These are phyloP conservation scores for Eurystomus glaucurus DNA, from an alignment of 2,797 vertebrate genomes.

Conservation along the genomic window DNA sequence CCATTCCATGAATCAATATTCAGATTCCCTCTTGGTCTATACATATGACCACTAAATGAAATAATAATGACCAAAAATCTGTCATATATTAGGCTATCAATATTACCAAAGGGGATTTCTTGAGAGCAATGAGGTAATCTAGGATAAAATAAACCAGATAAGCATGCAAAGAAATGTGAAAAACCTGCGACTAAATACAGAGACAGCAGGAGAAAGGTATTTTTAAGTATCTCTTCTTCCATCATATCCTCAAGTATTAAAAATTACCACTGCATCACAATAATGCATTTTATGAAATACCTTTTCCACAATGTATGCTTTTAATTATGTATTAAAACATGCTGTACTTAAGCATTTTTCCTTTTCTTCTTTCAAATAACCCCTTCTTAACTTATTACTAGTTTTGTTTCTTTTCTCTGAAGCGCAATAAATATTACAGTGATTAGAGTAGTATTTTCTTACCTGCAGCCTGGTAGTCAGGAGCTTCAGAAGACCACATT, in stretches of 20 bases:
- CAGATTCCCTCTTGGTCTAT: conserved; percentile 90
- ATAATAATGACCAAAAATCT: conserved; percentile 87
- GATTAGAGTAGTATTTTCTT: not conserved
- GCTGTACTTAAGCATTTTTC: not conserved
- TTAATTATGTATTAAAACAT: conserved; percentile 44
- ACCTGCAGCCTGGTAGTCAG: not conserved
- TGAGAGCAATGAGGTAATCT: conserved; percentile 72
- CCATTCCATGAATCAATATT: conserved; percentile 92
- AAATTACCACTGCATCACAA: not conserved
- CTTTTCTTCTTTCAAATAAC: conserved; percentile 11
- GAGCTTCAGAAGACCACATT: not conserved
- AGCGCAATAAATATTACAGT: not conserved
- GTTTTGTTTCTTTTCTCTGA: conserved; percentile 17
- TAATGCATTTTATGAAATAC: conserved; percentile 14
- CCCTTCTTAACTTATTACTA: not conserved
- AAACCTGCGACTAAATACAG: conserved; percentile 38
- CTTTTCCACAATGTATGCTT: conserved; percentile 3
- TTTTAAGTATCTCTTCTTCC: not conserved
- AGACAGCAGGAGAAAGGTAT: not conserved
- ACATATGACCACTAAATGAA: conserved; percentile 90
- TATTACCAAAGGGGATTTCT: conserved; percentile 79
- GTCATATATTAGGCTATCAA: conserved; percentile 83
- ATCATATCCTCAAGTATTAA: not conserved
- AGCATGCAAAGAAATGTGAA: conserved; percentile 59
- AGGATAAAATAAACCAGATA: conserved; percentile 65